Conservation (phyloP, 2,113 vertebrate species). For the Camelus bactrianus region DNA sequence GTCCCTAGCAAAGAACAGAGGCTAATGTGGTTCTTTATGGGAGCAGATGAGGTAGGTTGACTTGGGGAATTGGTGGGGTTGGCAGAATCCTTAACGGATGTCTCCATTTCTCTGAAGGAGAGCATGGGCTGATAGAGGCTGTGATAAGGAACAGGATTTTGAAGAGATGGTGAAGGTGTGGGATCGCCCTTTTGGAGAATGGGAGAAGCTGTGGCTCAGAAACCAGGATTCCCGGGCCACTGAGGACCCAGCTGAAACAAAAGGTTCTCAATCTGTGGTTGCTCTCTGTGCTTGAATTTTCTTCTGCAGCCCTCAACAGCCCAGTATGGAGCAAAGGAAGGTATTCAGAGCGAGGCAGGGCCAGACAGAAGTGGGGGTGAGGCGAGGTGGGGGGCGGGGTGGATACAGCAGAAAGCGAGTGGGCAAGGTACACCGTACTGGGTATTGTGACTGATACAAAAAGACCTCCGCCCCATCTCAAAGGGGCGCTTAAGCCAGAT, state of each 20-base stretch:
- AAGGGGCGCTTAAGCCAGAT: accelerated
- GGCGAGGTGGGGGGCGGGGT: accelerated
- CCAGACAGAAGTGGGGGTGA: neutral
- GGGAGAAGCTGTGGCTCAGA: neutral
- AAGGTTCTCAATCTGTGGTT: neutral
- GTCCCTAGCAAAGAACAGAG: too few relatives aligned
- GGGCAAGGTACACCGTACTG: too few relatives aligned
- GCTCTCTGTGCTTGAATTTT: neutral
- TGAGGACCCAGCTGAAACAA: neutral
- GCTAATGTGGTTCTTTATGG: neutral
- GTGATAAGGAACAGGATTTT: neutral
- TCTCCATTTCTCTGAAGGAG: neutral
- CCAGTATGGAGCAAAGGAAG: neutral
- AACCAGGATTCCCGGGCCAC: neutral
- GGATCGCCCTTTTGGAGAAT: neutral
- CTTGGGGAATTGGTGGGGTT: neutral
- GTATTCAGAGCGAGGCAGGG: too few relatives aligned
- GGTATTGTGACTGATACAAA: neutral
- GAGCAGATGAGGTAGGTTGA: neutral
- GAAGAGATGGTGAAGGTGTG: neutral
- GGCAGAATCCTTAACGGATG: neutral
- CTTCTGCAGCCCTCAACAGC: neutral
- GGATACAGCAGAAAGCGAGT: neutral
- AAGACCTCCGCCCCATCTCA: neutral
- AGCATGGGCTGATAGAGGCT: neutral